These are phyloP conservation scores for Thaumetopoea pityocampa DNA, from an alignment of 1,140 invertebrate genomes.

Conservation along the genomic window DNA sequence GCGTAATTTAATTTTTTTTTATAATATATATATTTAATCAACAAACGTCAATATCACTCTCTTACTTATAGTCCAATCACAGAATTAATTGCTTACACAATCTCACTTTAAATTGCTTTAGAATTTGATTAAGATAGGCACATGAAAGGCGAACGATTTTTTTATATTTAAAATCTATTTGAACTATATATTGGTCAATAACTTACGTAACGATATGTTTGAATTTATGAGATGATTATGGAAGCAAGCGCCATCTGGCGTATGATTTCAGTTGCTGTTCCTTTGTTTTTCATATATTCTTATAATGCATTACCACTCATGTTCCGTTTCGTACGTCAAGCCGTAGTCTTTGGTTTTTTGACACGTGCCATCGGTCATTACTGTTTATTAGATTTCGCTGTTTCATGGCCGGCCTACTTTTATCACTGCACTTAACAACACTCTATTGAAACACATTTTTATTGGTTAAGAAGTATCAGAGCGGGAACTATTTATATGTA, in stretches of 20 bases:
- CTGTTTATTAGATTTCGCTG: slow-evolving; percentile 52
- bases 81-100: slow-evolving; percentile 47
- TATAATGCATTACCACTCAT: slow-evolving; percentile 40
- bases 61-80: slow-evolving; percentile 53
- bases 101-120: slow-evolving; percentile 55
- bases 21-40: slow-evolving; percentile 25
- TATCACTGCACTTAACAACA: slow-evolving; percentile 57
- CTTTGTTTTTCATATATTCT: slow-evolving; percentile 19
- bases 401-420: slow-evolving; percentile 71
- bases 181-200: slow-evolving; percentile 34
- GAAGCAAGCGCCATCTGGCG: slow-evolving; percentile 73
- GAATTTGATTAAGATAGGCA: slow-evolving; percentile 65
- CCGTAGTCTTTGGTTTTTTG: slow-evolving; percentile 67
- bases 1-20: slow-evolving; percentile 12
- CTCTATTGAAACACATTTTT: slow-evolving; percentile 37
- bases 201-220: slow-evolving; percentile 68
- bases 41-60: slow-evolving; percentile 44
- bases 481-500: too few relatives aligned
- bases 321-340: slow-evolving; percentile 69
- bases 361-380: slow-evolving; percentile 62
- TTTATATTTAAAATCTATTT: slow-evolving; percentile 38
- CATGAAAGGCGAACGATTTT: slow-evolving; percentile 66
- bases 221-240: slow-evolving; percentile 54
- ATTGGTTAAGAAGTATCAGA: slow-evolving; percentile 14
- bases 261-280: slow-evolving; percentile 25